Evolutionary conservation across 2,888 invertebrate species (phyloP), one percentile per base, ranked within the genome.

Genomic region (Sinelater perroti): DNA sequence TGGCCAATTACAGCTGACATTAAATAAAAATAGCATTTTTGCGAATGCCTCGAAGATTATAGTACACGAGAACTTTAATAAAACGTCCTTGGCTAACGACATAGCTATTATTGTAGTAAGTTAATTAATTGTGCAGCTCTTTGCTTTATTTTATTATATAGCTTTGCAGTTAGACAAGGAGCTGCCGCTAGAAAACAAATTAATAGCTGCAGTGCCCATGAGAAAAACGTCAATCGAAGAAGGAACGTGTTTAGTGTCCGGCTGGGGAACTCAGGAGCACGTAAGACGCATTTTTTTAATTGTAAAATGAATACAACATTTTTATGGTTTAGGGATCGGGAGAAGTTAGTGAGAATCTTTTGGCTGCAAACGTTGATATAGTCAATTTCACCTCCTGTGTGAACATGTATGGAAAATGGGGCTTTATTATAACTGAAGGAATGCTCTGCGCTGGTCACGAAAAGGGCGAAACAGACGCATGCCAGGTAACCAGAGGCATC

Each of bases 91-190:
- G 56, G 56, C 47, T 2, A 67, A 72, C 44, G 72, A 72, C 55
- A 53, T 71, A 21, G 71, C 71, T 1, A 55, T 72, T 5, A 56
- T 70, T 24, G 60, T 66, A 44, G 70, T 70, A 51, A 28, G 47
- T 54, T 16, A n/a, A 30, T 11, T 36, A 18, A 10, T 44, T 13
- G 16, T n/a, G 6, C n/a, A n/a, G 3, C 2, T n/a, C 11, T 26
- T 10, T 56, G 7, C 4, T 8, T 4, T 35, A 38, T 18, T 13
- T 11, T 8, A 5, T 10, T 8, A 21, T 35, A 21, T 10, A n/a
- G 17, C 26, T 14, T 62, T 57, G 44, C 24, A 63, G 64, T 45
- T 65, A 13, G 42, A 56, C 18, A 26, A 31, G 49, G 46, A 42
- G 4, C 46, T 62, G 2, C 58, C 60, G 1, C 16, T 51, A 51